Evolutionary conservation across 2,888 invertebrate species (phyloP), one percentile per base, ranked within the genome.

Genomic region (Andrena praecox): DNA sequence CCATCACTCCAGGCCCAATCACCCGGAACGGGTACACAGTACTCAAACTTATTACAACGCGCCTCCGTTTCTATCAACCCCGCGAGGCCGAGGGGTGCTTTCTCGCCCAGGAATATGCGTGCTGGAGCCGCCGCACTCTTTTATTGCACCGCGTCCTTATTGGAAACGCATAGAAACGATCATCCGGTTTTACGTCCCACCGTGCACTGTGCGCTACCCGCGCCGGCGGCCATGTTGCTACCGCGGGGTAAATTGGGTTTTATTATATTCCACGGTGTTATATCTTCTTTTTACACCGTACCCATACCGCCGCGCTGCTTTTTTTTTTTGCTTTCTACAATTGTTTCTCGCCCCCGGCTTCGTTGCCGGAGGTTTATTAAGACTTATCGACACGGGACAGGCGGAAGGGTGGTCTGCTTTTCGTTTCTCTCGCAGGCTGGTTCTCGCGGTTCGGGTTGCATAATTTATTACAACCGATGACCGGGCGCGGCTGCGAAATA

Each of bases 1-100:
- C 77, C 78, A 74, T 68, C 78, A 80, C 67, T 78, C 72, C 78
- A 81, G 77, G 72, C 16, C 16, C 77, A 77, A 82, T 88, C 82
- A 81, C 80, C 76, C 80, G 48, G 52, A 77, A 72, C 73, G 56
- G 48, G 20, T 79, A 77, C 63, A 63, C 71, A 68, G 59, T 68
- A 7, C 24, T 12, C 50, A 8, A 24, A 63, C 27, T 67, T 67
- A 66, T 78, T 79, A 72, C 70, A 79, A 75, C 48, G 7, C 59
- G 24, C 24, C 20, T 29, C 54, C 20, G 33, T 50, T 24, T 62
- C n/a, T 3, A 48, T 20, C 29, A 4, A 5, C 31, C 63, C 7
- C 7, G 7, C 24, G 64, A 78, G 77, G 75, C 68, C 16, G 10
- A 62, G 8, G 59, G 68, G 74, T 66, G 70, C 74, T 77, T 69